These are phyloP conservation scores for Tragulus kanchil DNA, from an alignment of 2,113 vertebrate species.

Conservation along the genomic window DNA sequence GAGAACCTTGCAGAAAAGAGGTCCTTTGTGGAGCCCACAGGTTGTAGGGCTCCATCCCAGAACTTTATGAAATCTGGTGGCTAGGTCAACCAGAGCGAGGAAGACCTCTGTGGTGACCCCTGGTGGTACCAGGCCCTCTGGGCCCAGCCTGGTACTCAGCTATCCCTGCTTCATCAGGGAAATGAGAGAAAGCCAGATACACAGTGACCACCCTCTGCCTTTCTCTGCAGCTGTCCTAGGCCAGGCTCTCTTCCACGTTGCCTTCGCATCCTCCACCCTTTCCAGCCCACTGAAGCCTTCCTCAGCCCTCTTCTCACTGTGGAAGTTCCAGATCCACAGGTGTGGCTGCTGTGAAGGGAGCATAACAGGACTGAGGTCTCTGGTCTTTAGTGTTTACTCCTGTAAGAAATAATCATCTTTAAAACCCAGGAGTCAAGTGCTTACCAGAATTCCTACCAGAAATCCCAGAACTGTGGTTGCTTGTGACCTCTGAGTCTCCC, in stretches of 20 bases:
- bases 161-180: neutral
- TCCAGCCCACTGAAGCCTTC: neutral
- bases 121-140: neutral
- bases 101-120: neutral
- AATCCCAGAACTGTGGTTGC: neutral
- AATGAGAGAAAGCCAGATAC: neutral
- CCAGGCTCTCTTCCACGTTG: neutral
- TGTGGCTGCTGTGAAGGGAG: neutral
- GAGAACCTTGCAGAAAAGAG: neutral
- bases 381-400: neutral
- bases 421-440: neutral
- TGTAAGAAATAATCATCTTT: neutral
- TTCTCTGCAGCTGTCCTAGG: neutral
- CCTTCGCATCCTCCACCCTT: neutral
- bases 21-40: neutral
- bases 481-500: neutral
- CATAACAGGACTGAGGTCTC: neutral
- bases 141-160: neutral
- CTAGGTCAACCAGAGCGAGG: neutral
- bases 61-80: neutral
- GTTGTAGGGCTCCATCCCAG: neutral
- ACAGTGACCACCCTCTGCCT: neutral
- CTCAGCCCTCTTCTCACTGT: neutral
- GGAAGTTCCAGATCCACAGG: neutral
- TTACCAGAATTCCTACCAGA: neutral